These are phyloP conservation scores for Sminthurinus aureus DNA, from an alignment of 2,888 invertebrate species.

Conservation along the genomic window DNA sequence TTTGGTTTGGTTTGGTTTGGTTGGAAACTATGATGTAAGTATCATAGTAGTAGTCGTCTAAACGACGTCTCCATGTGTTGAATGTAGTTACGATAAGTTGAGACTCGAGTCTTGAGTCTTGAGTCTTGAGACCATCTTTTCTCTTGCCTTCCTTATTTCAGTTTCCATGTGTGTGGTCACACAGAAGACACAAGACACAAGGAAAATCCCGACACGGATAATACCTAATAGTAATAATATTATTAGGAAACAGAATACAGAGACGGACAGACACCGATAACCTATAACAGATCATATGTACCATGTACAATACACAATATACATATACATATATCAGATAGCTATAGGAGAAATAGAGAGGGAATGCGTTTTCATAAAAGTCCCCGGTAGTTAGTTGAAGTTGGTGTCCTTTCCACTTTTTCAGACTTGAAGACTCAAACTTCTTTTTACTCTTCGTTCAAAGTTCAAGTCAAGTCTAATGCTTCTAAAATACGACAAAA, in stretches of 20 bases:
- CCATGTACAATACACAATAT: not conserved
- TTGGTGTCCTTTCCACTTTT: not conserved
- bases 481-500: not conserved
- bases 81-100: not conserved
- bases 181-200: no score
- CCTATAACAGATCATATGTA: no score
- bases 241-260: no score
- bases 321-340: not conserved
- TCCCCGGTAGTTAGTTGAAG: not conserved
- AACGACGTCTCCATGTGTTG: not conserved
- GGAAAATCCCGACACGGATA: no score
- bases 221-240: no score
- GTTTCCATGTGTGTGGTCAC: constrained; percentile 15
- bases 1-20: no score
- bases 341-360: not conserved
- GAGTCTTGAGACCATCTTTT: not conserved
- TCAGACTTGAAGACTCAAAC: not conserved
- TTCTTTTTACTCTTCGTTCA: not conserved
- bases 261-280: no score
- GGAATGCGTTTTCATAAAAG: not conserved
- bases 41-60: not conserved
- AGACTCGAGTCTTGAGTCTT: not conserved
- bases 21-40: not conserved
- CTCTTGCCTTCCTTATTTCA: no score
- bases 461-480: not conserved